A percentile compares a stretch with the other conserved stretches of the same genome.
Evolutionary conservation across 2,888 invertebrate species (phyloP).

Genomic region (Napeogenes sylphis): DNA sequence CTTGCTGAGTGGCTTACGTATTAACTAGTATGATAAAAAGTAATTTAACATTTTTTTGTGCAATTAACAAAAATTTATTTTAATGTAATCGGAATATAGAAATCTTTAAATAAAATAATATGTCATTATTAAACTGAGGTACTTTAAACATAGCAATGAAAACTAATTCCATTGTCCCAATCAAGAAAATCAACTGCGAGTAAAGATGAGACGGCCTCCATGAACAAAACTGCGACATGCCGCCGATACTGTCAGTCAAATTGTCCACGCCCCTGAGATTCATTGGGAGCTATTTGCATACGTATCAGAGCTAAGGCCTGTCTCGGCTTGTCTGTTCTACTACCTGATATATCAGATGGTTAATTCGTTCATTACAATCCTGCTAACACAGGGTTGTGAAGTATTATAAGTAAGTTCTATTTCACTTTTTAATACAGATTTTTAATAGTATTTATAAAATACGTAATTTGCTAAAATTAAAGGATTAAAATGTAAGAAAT

Average conservation of each 20-base stretch:
- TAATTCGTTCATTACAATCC: conserved; percentile 72
- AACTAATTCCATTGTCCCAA: conserved; percentile 56
- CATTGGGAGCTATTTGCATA: conserved; percentile 75
- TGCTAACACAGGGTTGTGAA: conserved; percentile 34
- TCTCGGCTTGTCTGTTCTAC: conserved; percentile 56
- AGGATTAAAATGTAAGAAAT: too few species aligned
- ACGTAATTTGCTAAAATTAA: too few species aligned
- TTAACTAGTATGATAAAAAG: too few species aligned
- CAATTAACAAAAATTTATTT: too few species aligned
- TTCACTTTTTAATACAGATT: too few species aligned
- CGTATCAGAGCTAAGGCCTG: conserved; percentile 62
- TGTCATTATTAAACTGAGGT: background rate
- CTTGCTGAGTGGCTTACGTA: too few species aligned
- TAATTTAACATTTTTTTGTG: too few species aligned
- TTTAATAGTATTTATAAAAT: too few species aligned
- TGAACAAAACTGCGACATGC: conserved; percentile 50
- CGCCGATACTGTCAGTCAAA: conserved; percentile 70
- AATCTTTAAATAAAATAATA: conserved; percentile 22
- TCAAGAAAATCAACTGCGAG: conserved; percentile 56
- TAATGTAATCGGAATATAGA: too few species aligned
- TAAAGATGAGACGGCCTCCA: conserved; percentile 68
- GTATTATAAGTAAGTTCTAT: conserved; percentile 31
- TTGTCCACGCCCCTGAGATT: conserved; percentile 70
- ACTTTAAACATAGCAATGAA: background rate
- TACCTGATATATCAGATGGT: conserved; percentile 69